These are phyloP conservation scores for Copidosoma floridanum DNA, from an alignment of 1,140 invertebrate species.

Conservation along the genomic window DNA sequence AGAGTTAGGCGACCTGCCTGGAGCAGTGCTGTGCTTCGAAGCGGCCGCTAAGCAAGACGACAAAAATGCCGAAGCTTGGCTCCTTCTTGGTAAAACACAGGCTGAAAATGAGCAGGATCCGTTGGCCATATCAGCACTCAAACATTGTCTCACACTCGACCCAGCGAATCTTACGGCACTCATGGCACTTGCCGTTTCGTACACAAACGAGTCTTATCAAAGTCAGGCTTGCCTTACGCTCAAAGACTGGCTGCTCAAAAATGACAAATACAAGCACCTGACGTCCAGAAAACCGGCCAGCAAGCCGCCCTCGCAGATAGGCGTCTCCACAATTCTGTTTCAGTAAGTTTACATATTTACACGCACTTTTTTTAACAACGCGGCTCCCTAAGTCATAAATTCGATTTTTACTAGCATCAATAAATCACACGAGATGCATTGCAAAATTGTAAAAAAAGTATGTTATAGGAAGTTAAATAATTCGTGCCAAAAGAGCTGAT, in stretches of 20 bases:
- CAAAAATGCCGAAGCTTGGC: slow-evolving; percentile 79
- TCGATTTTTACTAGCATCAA: too few species aligned
- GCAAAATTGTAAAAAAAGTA: too few species aligned
- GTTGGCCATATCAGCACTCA: slow-evolving; percentile 84
- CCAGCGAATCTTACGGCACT: slow-evolving; percentile 80
- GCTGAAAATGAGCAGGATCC: slow-evolving; percentile 90
- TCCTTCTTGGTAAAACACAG: slow-evolving; percentile 81
- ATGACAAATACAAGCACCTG: slow-evolving; percentile 81
- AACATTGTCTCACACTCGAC: slow-evolving; percentile 80
- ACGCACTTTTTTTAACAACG: too few species aligned
- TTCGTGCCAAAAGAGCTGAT: too few species aligned
- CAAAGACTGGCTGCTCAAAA: slow-evolving; percentile 81
- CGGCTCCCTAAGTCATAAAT: too few species aligned
- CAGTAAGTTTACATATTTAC: too few species aligned
- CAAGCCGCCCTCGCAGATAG: slow-evolving; percentile 39
- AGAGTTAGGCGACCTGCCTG: slow-evolving; percentile 85
- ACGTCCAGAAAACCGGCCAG: slow-evolving; percentile 45
- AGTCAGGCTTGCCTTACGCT: slow-evolving; percentile 71
- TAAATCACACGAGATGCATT: too few species aligned
- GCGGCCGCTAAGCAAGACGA: slow-evolving; percentile 86
- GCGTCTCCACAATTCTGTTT: slow-evolving; percentile 48
- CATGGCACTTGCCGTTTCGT: slow-evolving; percentile 89
- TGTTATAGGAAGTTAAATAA: too few species aligned
- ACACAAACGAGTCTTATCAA: slow-evolving; percentile 90
- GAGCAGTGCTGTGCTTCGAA: slow-evolving; percentile 95